Evolutionary conservation across 2,888 invertebrate genomes (phyloP).

Genomic region (Tanypteryx hageni): DNA sequence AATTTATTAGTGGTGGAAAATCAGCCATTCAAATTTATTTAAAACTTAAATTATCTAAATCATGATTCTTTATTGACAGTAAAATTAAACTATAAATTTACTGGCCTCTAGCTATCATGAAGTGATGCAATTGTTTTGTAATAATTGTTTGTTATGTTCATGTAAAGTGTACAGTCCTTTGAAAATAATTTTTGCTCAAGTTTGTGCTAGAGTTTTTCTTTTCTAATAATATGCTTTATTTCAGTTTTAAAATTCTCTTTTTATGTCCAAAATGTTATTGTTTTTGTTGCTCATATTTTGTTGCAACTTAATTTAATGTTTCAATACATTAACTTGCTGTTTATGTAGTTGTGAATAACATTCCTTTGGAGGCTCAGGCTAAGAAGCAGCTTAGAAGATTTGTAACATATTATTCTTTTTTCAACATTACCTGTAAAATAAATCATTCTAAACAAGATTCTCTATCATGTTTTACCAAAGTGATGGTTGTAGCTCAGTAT

Average conservation of each 20-base stretch:
- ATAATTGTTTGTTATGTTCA: no score
- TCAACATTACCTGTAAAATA: background rate
- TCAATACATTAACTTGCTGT: background rate
- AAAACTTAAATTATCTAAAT: no score
- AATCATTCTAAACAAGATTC: background rate
- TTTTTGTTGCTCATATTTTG: slow-evolving; percentile 56
- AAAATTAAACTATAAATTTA: background rate
- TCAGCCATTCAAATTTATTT: no score
- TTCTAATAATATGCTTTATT: background rate
- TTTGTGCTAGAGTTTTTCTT: background rate
- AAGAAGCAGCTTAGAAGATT: background rate
- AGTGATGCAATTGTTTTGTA: no score
- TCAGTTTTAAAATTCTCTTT: background rate
- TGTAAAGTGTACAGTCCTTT: no score
- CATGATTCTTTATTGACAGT: no score
- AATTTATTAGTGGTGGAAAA: no score
- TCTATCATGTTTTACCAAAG: background rate
- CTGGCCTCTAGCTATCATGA: background rate
- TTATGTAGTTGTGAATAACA: slow-evolving; percentile 39
- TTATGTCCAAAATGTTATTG: slow-evolving; percentile 23
- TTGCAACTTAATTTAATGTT: background rate
- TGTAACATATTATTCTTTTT: background rate
- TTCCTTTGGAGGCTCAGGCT: slow-evolving; percentile 10
- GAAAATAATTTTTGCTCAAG: no score
- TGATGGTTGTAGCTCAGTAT: background rate